Base-by-base conservation (phyloP, 2,113 vertebrate species). In the Gobius niger region DNA sequence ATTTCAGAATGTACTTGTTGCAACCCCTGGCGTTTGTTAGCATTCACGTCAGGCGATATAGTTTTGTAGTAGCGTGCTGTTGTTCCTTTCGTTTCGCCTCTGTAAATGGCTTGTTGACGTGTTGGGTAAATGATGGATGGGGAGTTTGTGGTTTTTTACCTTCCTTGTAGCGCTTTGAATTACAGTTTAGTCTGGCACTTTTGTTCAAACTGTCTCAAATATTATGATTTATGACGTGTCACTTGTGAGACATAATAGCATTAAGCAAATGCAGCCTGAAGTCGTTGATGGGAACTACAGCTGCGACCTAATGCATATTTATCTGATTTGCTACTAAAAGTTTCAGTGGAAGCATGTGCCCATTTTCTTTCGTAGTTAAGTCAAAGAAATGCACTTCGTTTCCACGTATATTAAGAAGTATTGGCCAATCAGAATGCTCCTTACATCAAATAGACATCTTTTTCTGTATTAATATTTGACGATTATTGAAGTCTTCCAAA, bases 1-100 rank as follows among this genome's bases (percentile, higher is more conserved):
- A 34, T 60, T 14, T 67, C 50, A 70, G 52, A 65, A 65, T 41
- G 63, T n/a, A 34, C 6, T 19, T 49, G 49, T 44, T 65, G 47
- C 16, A 40, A 47, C 47, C 47, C 16, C 40, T 5, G 16, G 0
- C 62, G 24, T 41, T 62, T 47, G 68, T 65, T 54, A 50, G 34
- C 62, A 50, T 16, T 44, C 1, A 9, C 44, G 16, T 49, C 13
- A 5, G 15, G 47, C 24, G 18, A 47, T 47, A 24, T 13, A 34
- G 15, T 47, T 63, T 47, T 24, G 57, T 6, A 44, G 40, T 42
- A 19, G 15, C 47, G 2, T 7, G 42, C 42, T 19, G 61, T 47
- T 19, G 52, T 1, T 19, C 11, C 6, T 1, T 34, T 4, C 24
- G 5, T 34, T 34, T 54, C 46, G 19, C 9, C 18, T 50, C 49